phyloP scores from a whole-genome alignment of 2,113 vertebrate species.

The Otolemur garnettii region DNA sequence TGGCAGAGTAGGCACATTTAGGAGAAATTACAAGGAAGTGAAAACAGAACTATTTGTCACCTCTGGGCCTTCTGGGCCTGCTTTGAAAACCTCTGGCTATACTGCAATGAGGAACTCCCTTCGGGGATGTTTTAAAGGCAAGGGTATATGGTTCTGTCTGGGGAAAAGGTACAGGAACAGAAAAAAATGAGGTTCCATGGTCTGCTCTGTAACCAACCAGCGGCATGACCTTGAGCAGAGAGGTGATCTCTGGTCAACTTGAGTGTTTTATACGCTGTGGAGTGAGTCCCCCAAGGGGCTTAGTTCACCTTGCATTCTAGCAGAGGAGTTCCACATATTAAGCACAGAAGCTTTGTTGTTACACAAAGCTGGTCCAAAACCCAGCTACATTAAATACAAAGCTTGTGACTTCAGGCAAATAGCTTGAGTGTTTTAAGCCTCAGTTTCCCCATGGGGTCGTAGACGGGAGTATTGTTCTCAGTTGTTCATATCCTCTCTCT shows the following conservation, averaged over 20 bases:
- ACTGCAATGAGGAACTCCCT: background rate
- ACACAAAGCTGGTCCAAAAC: background rate
- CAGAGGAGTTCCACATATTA: background rate
- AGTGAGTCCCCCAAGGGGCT: background rate
- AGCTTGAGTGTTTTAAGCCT: background rate
- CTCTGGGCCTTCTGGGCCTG: constrained; percentile 55
- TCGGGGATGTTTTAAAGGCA: constrained; percentile 6
- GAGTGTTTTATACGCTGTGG: background rate
- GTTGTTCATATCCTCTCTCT: background rate
- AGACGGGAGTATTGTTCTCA: background rate
- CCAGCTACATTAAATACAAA: background rate
- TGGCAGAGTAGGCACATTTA: constrained; percentile 63
- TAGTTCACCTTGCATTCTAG: background rate
- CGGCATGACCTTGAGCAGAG: background rate
- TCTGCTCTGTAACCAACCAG: background rate
- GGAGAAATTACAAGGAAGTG: constrained; percentile 63
- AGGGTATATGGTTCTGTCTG: background rate
- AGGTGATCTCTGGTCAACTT: background rate
- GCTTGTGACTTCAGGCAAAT: background rate
- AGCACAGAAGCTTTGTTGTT: background rate
- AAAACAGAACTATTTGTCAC: constrained; percentile 70
- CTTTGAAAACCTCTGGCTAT: constrained; percentile 16
- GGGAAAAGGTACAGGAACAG: background rate
- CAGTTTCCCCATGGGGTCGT: background rate
- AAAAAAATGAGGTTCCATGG: background rate